phyloP scores from a whole-genome alignment of 2,113 vertebrate genomes.

The Notothenia coriiceps region DNA sequence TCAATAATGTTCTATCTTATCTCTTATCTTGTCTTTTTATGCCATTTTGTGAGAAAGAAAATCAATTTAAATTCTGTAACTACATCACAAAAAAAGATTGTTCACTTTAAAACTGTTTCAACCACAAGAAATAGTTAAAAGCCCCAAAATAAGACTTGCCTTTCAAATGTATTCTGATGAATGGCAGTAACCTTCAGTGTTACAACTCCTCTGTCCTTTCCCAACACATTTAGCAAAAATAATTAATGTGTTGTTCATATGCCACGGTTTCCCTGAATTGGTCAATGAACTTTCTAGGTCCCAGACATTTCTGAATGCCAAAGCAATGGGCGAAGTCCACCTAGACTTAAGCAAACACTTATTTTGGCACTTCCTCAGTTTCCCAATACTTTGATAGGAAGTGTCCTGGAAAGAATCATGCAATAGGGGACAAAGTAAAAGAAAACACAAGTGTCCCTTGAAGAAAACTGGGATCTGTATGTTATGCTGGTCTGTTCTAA shows the following conservation, averaged over 20 bases:
- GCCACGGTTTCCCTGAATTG: neutral
- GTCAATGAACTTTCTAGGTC: neutral
- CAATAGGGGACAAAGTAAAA: neutral
- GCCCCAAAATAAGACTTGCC: neutral
- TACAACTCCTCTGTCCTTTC: neutral
- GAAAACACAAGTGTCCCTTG: too few relatives aligned
- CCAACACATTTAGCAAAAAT: neutral
- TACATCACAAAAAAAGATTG: neutral
- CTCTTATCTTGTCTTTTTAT: too few relatives aligned
- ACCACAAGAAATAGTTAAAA: neutral
- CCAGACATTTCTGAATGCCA: neutral
- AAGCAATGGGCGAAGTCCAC: neutral
- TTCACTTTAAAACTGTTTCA: neutral
- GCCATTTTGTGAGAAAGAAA: too few relatives aligned
- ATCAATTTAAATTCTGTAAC: too few relatives aligned
- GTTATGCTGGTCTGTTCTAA: neutral
- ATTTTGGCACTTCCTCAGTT: neutral
- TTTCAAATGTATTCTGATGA: too few relatives aligned
- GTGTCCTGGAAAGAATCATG: neutral
- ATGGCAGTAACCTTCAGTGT: neutral
- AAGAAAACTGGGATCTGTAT: neutral
- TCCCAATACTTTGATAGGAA: neutral
- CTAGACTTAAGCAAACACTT: neutral
- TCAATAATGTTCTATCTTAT: too few relatives aligned
- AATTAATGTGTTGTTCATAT: neutral